phyloP scores from a whole-genome alignment of 2,113 vertebrate genomes.

The Cololabis saira region DNA sequence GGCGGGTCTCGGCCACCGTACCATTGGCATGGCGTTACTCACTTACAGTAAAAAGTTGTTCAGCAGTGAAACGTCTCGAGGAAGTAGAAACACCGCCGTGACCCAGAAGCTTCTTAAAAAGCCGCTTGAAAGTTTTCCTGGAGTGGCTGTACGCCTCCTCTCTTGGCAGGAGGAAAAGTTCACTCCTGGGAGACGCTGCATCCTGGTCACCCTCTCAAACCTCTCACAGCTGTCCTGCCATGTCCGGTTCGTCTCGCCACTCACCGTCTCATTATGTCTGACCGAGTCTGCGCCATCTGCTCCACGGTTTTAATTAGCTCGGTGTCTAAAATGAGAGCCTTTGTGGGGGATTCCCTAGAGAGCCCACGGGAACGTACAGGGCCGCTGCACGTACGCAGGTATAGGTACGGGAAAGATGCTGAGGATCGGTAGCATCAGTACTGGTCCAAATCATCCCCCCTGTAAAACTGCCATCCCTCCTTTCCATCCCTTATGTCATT shows the following conservation, averaged over 20 bases:
- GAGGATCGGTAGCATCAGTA: too few species aligned
- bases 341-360: conserved; percentile 62
- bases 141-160: conserved; percentile 19
- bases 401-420: conserved; percentile 7
- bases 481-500: too few species aligned
- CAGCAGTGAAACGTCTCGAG: background rate
- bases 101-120: conserved; percentile 18
- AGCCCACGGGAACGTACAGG: conserved; percentile 17
- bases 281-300: conserved; percentile 76
- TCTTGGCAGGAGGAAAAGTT: conserved; percentile 23
- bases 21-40: conserved; percentile 28
- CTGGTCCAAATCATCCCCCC: too few species aligned
- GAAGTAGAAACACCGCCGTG: conserved; percentile 7
- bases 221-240: conserved; percentile 74
- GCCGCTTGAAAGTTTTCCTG: conserved; percentile 37
- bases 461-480: too few species aligned
- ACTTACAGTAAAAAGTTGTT: conserved; percentile 24
- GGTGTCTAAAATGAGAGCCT: conserved; percentile 47
- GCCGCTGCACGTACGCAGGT: conserved; percentile 21
- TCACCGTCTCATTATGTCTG: conserved; percentile 71
- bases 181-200: conserved; percentile 38
- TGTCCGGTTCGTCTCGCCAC: conserved; percentile 70
- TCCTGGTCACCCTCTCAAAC: conserved; percentile 61
- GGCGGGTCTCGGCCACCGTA: too few species aligned
- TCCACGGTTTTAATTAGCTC: conserved; percentile 73